A percentile compares a stretch with the other conserved stretches of the same genome.
Conservation (phyloP, 2,888 invertebrate genomes). For the Ganaspis brasiliensis region DNA sequence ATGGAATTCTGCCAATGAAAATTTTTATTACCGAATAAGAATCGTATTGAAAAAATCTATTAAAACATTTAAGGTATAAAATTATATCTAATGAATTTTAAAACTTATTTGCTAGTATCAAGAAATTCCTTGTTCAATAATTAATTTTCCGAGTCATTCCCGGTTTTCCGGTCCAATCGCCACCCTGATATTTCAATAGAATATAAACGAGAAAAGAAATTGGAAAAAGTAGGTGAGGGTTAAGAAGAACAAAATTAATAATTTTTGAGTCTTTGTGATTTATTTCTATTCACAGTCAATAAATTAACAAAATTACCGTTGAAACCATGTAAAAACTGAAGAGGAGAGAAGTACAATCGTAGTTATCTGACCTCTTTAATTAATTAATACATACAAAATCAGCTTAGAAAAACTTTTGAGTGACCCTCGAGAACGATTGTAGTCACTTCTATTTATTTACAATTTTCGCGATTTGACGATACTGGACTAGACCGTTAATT, state of each 20-base stretch:
- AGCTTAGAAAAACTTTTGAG: conserved; percentile 51
- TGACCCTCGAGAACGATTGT: conserved; percentile 9
- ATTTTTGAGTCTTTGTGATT: conserved; percentile 64
- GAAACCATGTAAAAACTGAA: conserved; percentile 70
- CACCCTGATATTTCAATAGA: too few relatives aligned
- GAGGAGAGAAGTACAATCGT: conserved; percentile 65
- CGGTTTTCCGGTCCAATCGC: too few relatives aligned
- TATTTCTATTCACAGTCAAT: conserved; percentile 78
- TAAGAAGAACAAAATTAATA: conserved; percentile 24
- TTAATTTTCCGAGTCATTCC: too few relatives aligned
- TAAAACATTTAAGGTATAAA: too few relatives aligned
- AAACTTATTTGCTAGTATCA: too few relatives aligned
- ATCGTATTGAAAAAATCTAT: too few relatives aligned
- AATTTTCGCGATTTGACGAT: conserved; percentile 57
- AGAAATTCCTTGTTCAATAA: too few relatives aligned
- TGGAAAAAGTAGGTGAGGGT: neutral
- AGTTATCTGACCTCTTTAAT: conserved; percentile 69
- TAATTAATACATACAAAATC: conserved; percentile 76
- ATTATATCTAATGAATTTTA: too few relatives aligned
- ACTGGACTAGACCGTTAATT: conserved; percentile 66
- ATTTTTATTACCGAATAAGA: too few relatives aligned
- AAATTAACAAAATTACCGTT: conserved; percentile 75
- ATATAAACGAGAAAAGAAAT: too few relatives aligned
- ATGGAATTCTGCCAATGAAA: too few relatives aligned
- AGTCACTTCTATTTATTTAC: conserved; percentile 28